Base-by-base conservation (phyloP, 2,797 vertebrate genomes). In the Sternotherus odoratus region DNA sequence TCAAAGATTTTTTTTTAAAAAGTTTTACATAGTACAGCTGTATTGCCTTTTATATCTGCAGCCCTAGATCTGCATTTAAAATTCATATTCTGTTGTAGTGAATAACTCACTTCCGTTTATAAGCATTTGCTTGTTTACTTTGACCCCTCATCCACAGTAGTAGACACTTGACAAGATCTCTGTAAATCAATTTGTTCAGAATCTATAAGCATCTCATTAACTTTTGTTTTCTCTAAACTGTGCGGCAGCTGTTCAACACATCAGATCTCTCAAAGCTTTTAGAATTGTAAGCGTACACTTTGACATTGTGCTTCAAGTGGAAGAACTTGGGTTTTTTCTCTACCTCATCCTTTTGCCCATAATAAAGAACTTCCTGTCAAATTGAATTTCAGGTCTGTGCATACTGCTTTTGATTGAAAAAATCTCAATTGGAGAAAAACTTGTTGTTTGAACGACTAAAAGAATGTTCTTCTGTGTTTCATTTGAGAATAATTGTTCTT, bases 51-150 rank as follows among this genome's bases (percentile, higher is more conserved):
- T 33, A 33, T 80, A 57, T 46, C 72, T 30, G 9, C 4, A 17
- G 7, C 43, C 94, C 83, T 1, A 3, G 63, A 30, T 83, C 88
- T 36, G 85, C 78, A 12, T 7, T 86, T 85, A 53, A 77, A 85
- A 81, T 74, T 51, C 79, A 81, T 87, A 89, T 87, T 30, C 89
- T 82, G 87, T 92, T 85, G 89, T 90, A 93, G 91, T 95, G 95
- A 95, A 87, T 91, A 93, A 96, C 91, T 95, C 93, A 92, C 91
- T 96, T 88, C 89, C 95, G 91, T 95, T 95, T 92, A 79, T 95
- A 95, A 97, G 94, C 93, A 93, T 95, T 95, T 90, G 93, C 93
- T 93, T 97, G 96, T 96, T 96, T 96, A 95, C 95, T 94, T 94
- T 94, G 94, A 96, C 92, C 3, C 43, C 92, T 10, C 93, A 94